Conservation (phyloP, 1,140 invertebrate genomes). For the Bombus pascuorum region DNA sequence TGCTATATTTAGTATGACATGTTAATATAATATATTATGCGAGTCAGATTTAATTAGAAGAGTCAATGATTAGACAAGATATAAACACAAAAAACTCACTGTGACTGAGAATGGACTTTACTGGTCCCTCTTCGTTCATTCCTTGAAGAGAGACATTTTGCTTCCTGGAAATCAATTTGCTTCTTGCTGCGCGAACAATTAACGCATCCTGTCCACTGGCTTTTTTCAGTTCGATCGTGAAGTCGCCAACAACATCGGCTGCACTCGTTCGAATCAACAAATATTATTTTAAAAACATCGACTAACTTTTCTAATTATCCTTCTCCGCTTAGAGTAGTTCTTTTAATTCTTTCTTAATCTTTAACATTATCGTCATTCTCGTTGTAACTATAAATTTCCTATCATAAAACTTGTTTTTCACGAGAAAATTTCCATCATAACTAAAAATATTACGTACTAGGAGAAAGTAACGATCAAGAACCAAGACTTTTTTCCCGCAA, state of each 20-base stretch:
- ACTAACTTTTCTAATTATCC: too few relatives aligned
- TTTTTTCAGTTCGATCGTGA: slow-evolving; percentile 79
- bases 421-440: neutral
- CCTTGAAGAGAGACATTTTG: slow-evolving; percentile 74
- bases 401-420: too few relatives aligned
- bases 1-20: too few relatives aligned
- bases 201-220: slow-evolving; percentile 70
- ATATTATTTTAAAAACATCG: neutral
- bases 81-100: slow-evolving; percentile 63
- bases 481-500: neutral
- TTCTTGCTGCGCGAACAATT: slow-evolving; percentile 76
- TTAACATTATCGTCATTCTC: neutral
- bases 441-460: neutral
- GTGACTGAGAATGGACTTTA: slow-evolving; percentile 74
- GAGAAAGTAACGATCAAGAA: neutral
- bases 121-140: slow-evolving; percentile 76
- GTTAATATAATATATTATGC: too few relatives aligned
- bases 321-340: too few relatives aligned
- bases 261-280: neutral
- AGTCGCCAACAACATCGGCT: slow-evolving; percentile 77
- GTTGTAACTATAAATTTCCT: neutral
- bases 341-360: neutral
- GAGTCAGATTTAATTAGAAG: too few relatives aligned
- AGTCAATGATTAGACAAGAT: too few relatives aligned
- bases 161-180: slow-evolving; percentile 71